Evolutionary conservation across 2,113 vertebrate genomes (phyloP).

Genomic region (Aptenodytes patagonicus): DNA sequence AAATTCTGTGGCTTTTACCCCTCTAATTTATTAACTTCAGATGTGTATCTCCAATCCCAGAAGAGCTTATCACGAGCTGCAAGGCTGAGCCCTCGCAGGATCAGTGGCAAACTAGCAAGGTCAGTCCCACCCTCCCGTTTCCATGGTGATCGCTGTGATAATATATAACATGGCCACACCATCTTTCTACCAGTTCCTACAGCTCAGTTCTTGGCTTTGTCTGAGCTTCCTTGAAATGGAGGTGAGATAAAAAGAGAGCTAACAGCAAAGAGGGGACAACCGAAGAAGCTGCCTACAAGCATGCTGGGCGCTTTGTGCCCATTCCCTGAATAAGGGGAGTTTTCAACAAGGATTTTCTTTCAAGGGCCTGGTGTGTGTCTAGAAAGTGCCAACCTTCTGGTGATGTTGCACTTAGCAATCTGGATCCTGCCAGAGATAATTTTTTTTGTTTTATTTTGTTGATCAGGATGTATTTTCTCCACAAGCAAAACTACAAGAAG

Average conservation of each 20-base stretch:
- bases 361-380: not conserved
- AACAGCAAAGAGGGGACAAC: not conserved
- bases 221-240: not conserved
- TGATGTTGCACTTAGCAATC: not conserved
- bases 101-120: conserved; percentile 43
- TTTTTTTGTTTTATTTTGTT: accelerated
- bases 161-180: conserved; percentile 3
- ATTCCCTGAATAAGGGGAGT: accelerated
- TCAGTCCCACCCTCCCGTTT: conserved; percentile 43
- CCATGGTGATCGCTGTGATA: conserved; percentile 29
- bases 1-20: not conserved
- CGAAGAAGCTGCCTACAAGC: not conserved
- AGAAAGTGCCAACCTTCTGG: not conserved
- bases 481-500: not conserved
- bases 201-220: conserved; percentile 19
- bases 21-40: not conserved
- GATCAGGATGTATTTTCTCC: not conserved
- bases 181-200: not conserved
- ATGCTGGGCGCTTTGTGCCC: accelerated
- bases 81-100: conserved; percentile 37
- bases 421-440: not conserved
- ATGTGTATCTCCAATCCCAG: not conserved
- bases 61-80: not conserved
- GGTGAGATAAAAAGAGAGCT: not conserved
- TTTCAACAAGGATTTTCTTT: not conserved